Conservation (phyloP, 23 tunicate genomes). For the Ascidia mentula region DNA sequence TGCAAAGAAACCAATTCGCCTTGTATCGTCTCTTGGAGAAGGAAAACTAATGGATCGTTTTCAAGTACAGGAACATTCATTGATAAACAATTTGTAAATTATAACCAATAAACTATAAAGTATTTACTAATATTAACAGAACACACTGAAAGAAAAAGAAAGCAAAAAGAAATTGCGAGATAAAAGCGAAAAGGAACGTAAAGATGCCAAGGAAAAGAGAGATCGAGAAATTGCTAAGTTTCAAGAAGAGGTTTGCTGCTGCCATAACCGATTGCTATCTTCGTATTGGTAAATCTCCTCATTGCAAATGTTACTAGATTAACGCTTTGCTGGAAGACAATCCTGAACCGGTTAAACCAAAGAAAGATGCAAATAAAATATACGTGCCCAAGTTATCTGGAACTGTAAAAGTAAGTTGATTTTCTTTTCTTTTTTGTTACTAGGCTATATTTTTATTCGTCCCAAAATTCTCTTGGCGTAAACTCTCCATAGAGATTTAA, state of each 20-base stretch:
- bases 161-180: constrained; percentile 56
- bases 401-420: constrained; percentile 69
- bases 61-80: constrained; percentile 5
- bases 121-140: constrained; percentile 14
- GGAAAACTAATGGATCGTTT: constrained; percentile 79
- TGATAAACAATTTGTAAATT: background rate
- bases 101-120: background rate
- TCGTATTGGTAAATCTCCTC: no score
- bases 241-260: constrained; percentile 58
- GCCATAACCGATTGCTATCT: background rate
- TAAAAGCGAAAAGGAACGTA: constrained; percentile 50
- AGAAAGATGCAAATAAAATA: constrained; percentile 32
- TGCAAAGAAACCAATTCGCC: constrained; percentile 30
- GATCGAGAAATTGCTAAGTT: constrained; percentile 76
- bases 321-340: constrained; percentile 72
- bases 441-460: no score
- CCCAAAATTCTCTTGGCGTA: no score
- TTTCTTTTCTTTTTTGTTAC: no score
- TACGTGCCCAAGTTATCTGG: constrained; percentile 75
- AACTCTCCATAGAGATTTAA: no score
- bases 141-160: constrained; percentile 68
- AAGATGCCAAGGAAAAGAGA: constrained; percentile 64
- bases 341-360: background rate
- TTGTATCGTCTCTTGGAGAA: constrained; percentile 87
- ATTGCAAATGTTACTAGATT: constrained; percentile 29